phyloP scores from a whole-genome alignment of 2,113 vertebrate genomes.

The Pseudolaguvia tuberculata region DNA sequence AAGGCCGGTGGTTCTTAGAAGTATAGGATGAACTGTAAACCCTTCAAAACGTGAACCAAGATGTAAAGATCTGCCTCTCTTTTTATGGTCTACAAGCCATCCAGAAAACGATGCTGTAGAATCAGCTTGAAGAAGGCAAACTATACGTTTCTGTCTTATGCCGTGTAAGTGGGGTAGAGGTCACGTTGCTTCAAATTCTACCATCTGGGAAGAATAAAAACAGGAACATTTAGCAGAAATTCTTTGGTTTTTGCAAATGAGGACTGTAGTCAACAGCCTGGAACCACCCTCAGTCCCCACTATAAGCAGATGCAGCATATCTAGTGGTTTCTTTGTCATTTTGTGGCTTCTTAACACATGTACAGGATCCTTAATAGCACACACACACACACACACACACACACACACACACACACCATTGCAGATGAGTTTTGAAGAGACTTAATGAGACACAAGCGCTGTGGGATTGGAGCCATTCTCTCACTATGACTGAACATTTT shows the following conservation, averaged over 20 bases:
- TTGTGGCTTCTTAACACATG: constrained; percentile 41
- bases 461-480: constrained; percentile 50
- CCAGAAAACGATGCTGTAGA: neutral
- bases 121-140: neutral
- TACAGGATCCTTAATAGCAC: constrained; percentile 21
- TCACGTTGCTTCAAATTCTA: constrained; percentile 11
- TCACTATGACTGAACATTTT: constrained; percentile 58
- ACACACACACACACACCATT: too few relatives aligned
- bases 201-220: constrained; percentile 15
- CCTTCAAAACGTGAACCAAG: constrained; percentile 13
- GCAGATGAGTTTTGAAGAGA: constrained; percentile 44
- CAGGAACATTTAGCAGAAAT: constrained; percentile 13
- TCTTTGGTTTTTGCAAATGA: constrained; percentile 41
- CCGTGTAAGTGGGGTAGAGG: constrained; percentile 3
- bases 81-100: neutral
- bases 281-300: constrained; percentile 28
- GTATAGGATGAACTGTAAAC: constrained; percentile 17
- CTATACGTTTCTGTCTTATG: neutral
- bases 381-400: constrained; percentile 14
- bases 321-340: constrained; percentile 43
- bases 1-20: constrained; percentile 14
- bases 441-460: constrained; percentile 57
- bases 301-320: constrained; percentile 12
- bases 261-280: constrained; percentile 23
- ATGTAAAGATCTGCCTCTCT: constrained; percentile 1